Conservation (phyloP, 2,113 vertebrate genomes). For the Fregetta grallaria region DNA sequence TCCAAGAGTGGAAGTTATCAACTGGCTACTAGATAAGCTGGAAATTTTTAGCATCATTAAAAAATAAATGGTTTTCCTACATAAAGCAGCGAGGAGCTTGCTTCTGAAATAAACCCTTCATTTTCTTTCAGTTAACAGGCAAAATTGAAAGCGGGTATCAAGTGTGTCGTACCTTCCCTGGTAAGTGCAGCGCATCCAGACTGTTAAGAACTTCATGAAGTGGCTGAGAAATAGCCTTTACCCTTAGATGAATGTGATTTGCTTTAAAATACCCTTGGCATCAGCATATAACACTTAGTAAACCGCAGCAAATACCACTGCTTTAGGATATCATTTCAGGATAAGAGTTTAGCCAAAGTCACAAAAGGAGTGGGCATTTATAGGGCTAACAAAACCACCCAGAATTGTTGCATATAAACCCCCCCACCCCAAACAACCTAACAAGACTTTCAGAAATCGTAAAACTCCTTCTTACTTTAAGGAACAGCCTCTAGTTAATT, state of each 20-base stretch:
- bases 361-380: background rate
- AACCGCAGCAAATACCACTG: background rate
- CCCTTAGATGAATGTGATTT: background rate
- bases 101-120: background rate
- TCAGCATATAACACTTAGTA: background rate
- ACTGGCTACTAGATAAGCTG: background rate
- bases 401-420: accelerated
- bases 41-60: constrained; percentile 28
- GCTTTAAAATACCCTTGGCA: background rate
- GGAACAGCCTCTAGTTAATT: background rate
- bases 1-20: background rate
- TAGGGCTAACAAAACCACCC: background rate
- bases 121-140: background rate
- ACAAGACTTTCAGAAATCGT: background rate
- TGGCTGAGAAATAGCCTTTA: background rate
- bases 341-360: background rate
- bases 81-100: background rate
- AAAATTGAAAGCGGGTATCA: background rate
- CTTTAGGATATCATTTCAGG: accelerated
- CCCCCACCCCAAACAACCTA: background rate
- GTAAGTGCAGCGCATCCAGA: background rate
- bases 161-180: background rate
- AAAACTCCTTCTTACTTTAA: background rate
- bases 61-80: constrained; percentile 38
- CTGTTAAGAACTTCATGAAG: background rate